Percentiles rank a stretch among this genome's conserved stretches.
Evolutionary conservation across 2,113 vertebrate genomes (phyloP).

Genomic region (Laterallus jamaicensis): DNA sequence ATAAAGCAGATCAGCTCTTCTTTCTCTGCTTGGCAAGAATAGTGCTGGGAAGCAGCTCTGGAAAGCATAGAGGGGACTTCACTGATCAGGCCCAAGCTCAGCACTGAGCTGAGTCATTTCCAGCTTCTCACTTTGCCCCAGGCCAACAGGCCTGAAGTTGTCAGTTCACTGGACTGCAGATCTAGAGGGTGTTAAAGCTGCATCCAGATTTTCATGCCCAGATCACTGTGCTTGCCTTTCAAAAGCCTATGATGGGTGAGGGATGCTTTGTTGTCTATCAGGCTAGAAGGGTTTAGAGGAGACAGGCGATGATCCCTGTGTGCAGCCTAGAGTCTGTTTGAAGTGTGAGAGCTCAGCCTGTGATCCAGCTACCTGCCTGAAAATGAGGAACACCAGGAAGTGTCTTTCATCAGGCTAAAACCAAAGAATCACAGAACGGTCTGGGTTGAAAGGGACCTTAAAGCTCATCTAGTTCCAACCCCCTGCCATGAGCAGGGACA

Average conservation of each 20-base stretch:
- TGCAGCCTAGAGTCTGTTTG: neutral
- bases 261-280: neutral
- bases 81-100: neutral
- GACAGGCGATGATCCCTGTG: fast-evolving
- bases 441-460: too few relatives aligned
- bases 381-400: neutral
- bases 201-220: neutral
- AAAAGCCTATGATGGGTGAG: neutral
- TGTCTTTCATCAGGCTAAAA: neutral
- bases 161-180: neutral
- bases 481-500: too few relatives aligned
- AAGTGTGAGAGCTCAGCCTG: neutral
- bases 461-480: too few relatives aligned
- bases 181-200: neutral
- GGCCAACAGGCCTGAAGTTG: neutral
- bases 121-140: neutral
- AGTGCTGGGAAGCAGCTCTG: neutral
- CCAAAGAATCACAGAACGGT: neutral
- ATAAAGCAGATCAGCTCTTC: neutral
- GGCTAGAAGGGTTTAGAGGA: neutral
- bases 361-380: neutral
- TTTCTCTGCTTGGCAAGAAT: neutral
- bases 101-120: neutral
- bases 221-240: neutral
- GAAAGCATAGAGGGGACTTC: neutral